Evolutionary conservation across 2,888 invertebrate species (phyloP), one percentile per base, ranked within the genome.

Genomic region (Meganola albula): DNA sequence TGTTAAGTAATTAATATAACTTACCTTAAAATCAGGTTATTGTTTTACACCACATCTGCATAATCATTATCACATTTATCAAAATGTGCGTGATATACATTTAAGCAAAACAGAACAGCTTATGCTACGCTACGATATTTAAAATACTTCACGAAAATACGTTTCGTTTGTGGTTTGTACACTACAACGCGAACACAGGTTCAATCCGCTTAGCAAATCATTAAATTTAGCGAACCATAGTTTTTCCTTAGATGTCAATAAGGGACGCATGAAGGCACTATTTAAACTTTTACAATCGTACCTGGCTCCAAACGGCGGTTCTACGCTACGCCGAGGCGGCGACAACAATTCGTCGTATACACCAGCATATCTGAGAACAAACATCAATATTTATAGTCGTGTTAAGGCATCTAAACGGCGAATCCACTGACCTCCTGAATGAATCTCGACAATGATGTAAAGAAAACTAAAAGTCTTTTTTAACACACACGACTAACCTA

Each of bases 241-340:
- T 45, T 60, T 58, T 58, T 42, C 60, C 47, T 46, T 57, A 63
- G 48, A 39, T 47, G 62, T 42, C 58, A 64, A 43, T 50, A 64
- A 60, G 52, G 53, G 66, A 58, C 67, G 63, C 64, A 51, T 62
- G 65, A 46, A 59, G 68, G 64, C 75, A 66, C 77, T 77, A 79
- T 61, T 74, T 79, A 80, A 71, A 76, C 63, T 75, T 59, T 78
- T 74, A 77, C 80, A 75, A 68, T 80, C 83, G 84, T 85, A 85
- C 84, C 84, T 85, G 83, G 79, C 56, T 83, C 82, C 84, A 61
- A 77, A 82, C 32, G 83, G 80, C 68, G 80, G 82, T 65, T 85
- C 85, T 50, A 82, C 74, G 58, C 64, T 79, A 67, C 84, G 83
- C 41, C 83, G 75, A 36, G 83, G 83, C 61, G 84, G 83, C 53